Evolutionary conservation across 2,888 invertebrate species (phyloP).

Genomic region (Antitype chi): DNA sequence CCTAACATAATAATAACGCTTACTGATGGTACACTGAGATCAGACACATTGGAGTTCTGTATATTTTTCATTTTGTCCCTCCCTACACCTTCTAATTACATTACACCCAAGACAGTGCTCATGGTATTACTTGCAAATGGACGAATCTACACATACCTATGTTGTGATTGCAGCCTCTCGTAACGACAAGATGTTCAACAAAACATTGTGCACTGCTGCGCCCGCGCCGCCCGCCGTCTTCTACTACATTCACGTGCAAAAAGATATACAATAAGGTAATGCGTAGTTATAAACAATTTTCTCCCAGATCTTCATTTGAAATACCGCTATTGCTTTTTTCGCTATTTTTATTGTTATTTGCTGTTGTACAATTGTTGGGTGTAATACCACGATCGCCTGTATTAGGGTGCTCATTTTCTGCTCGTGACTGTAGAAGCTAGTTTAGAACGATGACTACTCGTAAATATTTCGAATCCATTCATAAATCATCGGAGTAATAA

Average conservation of each 20-base stretch:
- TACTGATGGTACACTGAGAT: constrained; percentile 79
- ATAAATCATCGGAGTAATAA: constrained; percentile 30
- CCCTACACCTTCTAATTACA: constrained; percentile 49
- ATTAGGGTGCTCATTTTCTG: neutral
- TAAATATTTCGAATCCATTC: constrained; percentile 19
- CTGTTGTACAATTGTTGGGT: too few species aligned
- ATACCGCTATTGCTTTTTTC: neutral
- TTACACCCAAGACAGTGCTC: constrained; percentile 9
- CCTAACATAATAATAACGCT: constrained; percentile 77
- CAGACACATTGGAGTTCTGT: constrained; percentile 77
- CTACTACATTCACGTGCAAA: constrained; percentile 15
- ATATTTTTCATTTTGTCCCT: constrained; percentile 69
- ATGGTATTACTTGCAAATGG: constrained; percentile 1
- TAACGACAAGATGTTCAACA: neutral
- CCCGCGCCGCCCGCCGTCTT: too few species aligned
- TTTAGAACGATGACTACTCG: constrained; percentile 3
- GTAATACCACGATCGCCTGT: too few species aligned
- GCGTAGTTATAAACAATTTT: neutral
- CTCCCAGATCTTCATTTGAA: neutral
- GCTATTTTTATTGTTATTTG: too few species aligned
- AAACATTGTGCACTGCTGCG: neutral
- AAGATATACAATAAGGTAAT: neutral
- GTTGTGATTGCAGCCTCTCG: neutral
- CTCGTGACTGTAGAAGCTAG: neutral
- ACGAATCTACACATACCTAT: neutral